Percentiles rank a stretch among this genome's conserved stretches.
These are phyloP conservation scores for Siderastrea siderea DNA, from an alignment of 92 coral and sea anemone genomes.

Conservation along the genomic window DNA sequence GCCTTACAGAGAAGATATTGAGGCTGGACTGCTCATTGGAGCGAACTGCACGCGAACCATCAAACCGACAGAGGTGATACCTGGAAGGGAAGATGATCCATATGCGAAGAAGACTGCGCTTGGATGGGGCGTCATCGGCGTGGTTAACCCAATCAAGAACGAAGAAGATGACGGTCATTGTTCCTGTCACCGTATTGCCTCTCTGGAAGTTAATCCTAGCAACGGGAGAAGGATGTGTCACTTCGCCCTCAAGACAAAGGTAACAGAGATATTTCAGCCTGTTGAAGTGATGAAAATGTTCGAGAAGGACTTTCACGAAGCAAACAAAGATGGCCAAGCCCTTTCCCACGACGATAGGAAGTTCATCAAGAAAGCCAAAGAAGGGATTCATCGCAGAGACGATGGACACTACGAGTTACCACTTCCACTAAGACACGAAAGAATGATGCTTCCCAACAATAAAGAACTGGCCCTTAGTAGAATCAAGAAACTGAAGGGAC, in stretches of 20 bases:
- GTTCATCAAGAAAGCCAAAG: conserved; percentile 15
- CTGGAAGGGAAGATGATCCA: conserved; percentile 51
- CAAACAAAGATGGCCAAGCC: conserved; percentile 16
- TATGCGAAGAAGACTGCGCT: conserved; percentile 38
- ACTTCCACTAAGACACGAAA: conserved; percentile 39
- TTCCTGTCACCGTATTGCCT: neutral
- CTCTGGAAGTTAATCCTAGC: conserved; percentile 3
- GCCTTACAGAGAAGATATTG: conserved; percentile 33
- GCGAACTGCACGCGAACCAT: conserved; percentile 44
- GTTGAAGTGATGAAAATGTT: conserved; percentile 25
- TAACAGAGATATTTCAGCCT: conserved; percentile 7
- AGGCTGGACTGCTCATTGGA: conserved; percentile 55
- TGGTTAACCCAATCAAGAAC: neutral
- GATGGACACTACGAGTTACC: conserved; percentile 40
- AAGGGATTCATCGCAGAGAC: conserved; percentile 10
- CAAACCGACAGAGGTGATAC: conserved; percentile 42
- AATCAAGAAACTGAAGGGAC: conserved; percentile 18
- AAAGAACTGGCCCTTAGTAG: conserved; percentile 26
- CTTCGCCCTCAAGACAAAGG: conserved; percentile 26
- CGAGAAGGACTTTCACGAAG: conserved; percentile 16
- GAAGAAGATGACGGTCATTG: neutral
- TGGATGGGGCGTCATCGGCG: conserved; percentile 61
- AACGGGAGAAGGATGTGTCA: conserved; percentile 9
- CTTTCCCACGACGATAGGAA: conserved; percentile 43
- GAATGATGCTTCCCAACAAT: conserved; percentile 24